Conservation (phyloP, 53 echinoderm and acorn worm genomes). For the Mesocentrotus franciscanus region DNA sequence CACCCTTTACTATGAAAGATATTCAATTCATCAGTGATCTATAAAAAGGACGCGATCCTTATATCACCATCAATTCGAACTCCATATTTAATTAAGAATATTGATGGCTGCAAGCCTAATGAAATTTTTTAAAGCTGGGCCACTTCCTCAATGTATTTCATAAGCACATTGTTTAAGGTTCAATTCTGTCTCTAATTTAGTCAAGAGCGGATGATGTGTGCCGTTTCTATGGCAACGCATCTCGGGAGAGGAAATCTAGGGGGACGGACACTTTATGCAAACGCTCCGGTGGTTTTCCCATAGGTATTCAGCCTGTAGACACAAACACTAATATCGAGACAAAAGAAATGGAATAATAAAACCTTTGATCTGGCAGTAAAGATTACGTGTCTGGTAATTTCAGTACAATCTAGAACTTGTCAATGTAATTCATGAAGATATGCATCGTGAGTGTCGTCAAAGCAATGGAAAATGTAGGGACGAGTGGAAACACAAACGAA, state of each 20-base stretch:
- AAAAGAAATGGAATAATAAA: not conserved
- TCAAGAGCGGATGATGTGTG: slow-evolving; percentile 30
- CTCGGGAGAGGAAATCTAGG: not conserved
- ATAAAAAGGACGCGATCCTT: not conserved
- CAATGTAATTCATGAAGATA: too few species aligned
- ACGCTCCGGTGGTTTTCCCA: not conserved
- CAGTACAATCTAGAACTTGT: not conserved
- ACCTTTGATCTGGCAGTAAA: not conserved
- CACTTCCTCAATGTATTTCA: not conserved
- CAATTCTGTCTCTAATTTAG: slow-evolving; percentile 49
- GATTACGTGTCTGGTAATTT: not conserved
- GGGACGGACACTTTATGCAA: slow-evolving; percentile 35
- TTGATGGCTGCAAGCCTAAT: not conserved
- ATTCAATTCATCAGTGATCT: not conserved
- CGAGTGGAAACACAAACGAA: too few species aligned
- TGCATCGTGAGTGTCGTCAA: too few species aligned
- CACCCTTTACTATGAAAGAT: not conserved
- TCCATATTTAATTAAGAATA: slow-evolving; percentile 15
- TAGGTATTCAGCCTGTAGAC: not conserved
- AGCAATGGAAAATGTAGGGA: too few species aligned
- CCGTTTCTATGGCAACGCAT: slow-evolving; percentile 40
- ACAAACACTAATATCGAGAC: not conserved
- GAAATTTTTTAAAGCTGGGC: not conserved
- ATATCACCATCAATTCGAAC: not conserved
- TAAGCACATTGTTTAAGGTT: slow-evolving; percentile 34